A percentile compares a stretch with the other conserved stretches of the same genome.
Conservation (phyloP, 2,888 invertebrate genomes). For the Ischnus inquisitorius region DNA sequence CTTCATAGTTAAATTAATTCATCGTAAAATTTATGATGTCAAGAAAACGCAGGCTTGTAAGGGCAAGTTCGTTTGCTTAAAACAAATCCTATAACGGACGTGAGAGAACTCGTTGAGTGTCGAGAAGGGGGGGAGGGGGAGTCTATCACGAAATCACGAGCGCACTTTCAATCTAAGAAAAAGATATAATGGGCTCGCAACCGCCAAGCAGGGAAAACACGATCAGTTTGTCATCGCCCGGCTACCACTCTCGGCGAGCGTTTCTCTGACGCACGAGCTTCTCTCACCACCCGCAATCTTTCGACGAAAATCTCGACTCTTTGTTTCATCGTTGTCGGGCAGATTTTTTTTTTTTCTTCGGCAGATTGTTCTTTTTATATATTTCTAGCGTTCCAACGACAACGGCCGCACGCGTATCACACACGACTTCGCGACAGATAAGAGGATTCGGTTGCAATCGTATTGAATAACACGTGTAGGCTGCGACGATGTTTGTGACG, state of each 20-base stretch:
- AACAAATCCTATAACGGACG: not conserved
- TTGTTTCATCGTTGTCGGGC: constrained; percentile 14
- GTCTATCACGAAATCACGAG: constrained; percentile 14
- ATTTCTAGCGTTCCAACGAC: not conserved
- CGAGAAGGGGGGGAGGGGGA: not conserved
- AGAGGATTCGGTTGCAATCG: constrained; percentile 23
- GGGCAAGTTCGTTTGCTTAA: not conserved
- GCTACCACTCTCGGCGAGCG: constrained; percentile 19
- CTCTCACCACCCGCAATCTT: constrained; percentile 41
- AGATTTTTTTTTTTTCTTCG: constrained; percentile 39
- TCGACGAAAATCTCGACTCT: constrained; percentile 35
- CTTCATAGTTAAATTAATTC: not conserved
- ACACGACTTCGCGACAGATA: constrained; percentile 24
- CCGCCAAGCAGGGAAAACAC: constrained; percentile 39
- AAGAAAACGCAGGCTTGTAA: not conserved
- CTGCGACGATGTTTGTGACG: constrained; percentile 11
- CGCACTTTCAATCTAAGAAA: constrained; percentile 19
- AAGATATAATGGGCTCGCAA: constrained; percentile 22
- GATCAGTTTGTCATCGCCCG: constrained; percentile 61
- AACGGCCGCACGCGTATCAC: not conserved
- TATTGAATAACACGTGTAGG: constrained; percentile 19
- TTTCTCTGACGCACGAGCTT: constrained; percentile 63
- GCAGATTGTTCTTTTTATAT: constrained; percentile 10
- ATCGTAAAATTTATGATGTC: not conserved
- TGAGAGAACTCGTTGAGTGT: not conserved